These are phyloP conservation scores for Dendropsophus ebraccatus DNA, from an alignment of 2,113 vertebrate species.

Conservation along the genomic window DNA sequence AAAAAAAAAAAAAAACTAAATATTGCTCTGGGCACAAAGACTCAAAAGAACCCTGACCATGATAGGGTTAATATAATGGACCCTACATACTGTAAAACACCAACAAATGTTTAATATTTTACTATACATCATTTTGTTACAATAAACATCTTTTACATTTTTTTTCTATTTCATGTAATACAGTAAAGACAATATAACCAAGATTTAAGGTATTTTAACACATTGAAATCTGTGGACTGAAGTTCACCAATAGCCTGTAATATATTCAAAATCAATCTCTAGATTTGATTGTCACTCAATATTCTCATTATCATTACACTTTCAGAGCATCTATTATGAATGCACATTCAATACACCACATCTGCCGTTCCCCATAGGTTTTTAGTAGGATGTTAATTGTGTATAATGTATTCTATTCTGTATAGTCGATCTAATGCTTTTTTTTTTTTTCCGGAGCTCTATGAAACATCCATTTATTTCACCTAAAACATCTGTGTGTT, in stretches of 20 bases:
- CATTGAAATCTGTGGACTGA: not conserved
- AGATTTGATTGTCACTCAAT: constrained; percentile 31
- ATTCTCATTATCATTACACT: constrained; percentile 34
- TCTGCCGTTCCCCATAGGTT: constrained; percentile 28
- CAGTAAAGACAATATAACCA: not conserved
- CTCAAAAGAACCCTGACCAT: too few relatives aligned
- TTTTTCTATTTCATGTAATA: not conserved
- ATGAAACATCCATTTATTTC: not conserved
- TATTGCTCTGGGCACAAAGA: too few relatives aligned
- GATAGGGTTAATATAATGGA: too few relatives aligned
- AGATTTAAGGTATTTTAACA: not conserved
- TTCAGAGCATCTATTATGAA: constrained; percentile 33
- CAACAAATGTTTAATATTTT: too few relatives aligned
- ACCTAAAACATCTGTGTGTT: constrained; percentile 21
- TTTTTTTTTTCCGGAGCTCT: not conserved
- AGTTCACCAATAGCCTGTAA: not conserved
- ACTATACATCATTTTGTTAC: too few relatives aligned
- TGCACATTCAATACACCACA: constrained; percentile 33
- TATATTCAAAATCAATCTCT: constrained; percentile 21
- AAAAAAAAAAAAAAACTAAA: too few relatives aligned
- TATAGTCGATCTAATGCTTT: not conserved
- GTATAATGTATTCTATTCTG: constrained; percentile 21
- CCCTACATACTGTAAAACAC: too few relatives aligned
- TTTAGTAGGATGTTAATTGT: constrained; percentile 14
- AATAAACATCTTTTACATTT: not conserved